Percentiles rank a stretch among this genome's conserved stretches.
phyloP scores from a whole-genome alignment of 2,113 vertebrate species.

The Anoplopoma fimbria region DNA sequence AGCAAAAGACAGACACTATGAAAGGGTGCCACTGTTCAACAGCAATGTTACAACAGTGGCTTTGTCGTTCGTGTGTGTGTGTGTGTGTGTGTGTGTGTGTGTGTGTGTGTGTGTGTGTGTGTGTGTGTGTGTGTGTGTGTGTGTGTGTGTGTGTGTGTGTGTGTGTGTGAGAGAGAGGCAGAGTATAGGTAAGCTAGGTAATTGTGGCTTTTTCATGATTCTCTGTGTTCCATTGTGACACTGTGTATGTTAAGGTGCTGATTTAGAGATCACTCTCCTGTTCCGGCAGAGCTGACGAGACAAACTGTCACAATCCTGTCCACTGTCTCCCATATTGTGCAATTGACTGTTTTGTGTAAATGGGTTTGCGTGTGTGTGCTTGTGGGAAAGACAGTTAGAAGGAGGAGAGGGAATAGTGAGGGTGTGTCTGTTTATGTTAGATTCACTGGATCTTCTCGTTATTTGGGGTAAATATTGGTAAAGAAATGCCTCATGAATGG shows the following conservation, averaged over 20 bases:
- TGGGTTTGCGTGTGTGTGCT: background rate
- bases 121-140: slow-evolving; percentile 12
- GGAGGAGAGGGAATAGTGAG: background rate
- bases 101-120: slow-evolving; percentile 11
- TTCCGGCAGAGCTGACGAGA: slow-evolving; percentile 5
- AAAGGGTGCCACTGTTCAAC: slow-evolving; percentile 55
- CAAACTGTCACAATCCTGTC: slow-evolving; percentile 19
- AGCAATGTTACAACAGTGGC: slow-evolving; percentile 35
- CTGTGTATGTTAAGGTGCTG: slow-evolving; percentile 35
- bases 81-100: slow-evolving; percentile 15
- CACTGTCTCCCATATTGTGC: background rate
- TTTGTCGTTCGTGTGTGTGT: slow-evolving; percentile 35
- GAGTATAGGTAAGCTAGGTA: slow-evolving; percentile 3
- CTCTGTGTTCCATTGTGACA: slow-evolving; percentile 6
- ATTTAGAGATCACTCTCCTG: slow-evolving; percentile 30
- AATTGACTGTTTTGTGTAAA: background rate
- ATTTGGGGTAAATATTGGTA: background rate
- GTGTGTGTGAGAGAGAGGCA: background rate
- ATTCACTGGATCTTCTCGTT: background rate
- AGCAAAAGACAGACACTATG: slow-evolving; percentile 52
- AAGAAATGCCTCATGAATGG: background rate
- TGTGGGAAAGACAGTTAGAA: background rate
- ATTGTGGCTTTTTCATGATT: background rate
- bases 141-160: no score
- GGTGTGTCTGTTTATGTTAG: background rate